These are phyloP conservation scores for Eciton burchellii DNA, from an alignment of 1,140 invertebrate genomes.

Conservation along the genomic window DNA sequence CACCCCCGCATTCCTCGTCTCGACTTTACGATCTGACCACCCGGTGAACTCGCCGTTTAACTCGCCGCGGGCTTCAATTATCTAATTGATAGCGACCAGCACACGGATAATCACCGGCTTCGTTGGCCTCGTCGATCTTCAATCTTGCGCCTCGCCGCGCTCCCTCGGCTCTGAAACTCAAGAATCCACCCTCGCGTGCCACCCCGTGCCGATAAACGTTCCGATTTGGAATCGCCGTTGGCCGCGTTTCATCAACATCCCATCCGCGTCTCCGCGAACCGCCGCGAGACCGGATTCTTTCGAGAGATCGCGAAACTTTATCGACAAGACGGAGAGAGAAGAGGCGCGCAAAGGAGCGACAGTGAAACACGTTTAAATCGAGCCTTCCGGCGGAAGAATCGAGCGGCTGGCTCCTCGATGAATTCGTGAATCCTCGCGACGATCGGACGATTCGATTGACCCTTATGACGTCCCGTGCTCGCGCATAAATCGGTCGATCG, in stretches of 20 bases:
- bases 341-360: slow-evolving; percentile 28
- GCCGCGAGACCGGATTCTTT: background rate
- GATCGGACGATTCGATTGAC: slow-evolving; percentile 36
- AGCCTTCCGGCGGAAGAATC: slow-evolving; percentile 16
- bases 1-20: background rate
- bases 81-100: slow-evolving; percentile 3
- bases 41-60: background rate
- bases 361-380: slow-evolving; percentile 44
- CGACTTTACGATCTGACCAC: background rate
- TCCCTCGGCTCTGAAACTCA: background rate
- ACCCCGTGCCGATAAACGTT: background rate
- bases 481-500: slow-evolving; percentile 72
- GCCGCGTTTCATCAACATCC: slow-evolving; percentile 31
- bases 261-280: slow-evolving; percentile 27
- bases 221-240: slow-evolving; percentile 16
- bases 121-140: background rate
- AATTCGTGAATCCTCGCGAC: slow-evolving; percentile 11
- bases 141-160: background rate
- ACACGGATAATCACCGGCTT: background rate
- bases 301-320: slow-evolving; percentile 3
- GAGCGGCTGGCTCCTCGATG: slow-evolving; percentile 33
- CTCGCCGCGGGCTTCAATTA: slow-evolving; percentile 11
- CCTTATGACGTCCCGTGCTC: slow-evolving; percentile 46
- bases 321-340: background rate
- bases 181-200: background rate